A percentile compares a stretch with the other conserved stretches of the same genome.
Conservation (phyloP, 2,113 vertebrate species). For the Nycticebus coucang region DNA sequence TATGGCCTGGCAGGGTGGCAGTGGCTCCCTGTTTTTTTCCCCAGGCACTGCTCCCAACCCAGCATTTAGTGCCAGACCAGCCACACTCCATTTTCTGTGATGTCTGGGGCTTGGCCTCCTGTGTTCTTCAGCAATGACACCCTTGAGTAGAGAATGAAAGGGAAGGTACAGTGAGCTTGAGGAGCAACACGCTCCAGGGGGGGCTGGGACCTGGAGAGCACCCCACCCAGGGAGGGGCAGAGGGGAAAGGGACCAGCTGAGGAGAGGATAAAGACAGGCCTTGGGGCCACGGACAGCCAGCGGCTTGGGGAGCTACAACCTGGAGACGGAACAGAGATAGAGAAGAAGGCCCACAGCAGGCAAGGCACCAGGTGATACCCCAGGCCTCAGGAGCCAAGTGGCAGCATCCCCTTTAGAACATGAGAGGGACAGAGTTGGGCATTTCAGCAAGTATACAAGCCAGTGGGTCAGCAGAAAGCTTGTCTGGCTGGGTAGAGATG, state of each 20-base stretch:
- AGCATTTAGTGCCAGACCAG: neutral
- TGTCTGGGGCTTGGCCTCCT: neutral
- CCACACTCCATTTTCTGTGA: accelerated
- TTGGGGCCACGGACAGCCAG: neutral
- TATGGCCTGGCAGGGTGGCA: neutral
- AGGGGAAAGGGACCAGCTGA: neutral
- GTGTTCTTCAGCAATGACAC: neutral
- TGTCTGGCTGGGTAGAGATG: neutral
- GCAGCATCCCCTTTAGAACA: too few species aligned
- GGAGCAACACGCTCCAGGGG: neutral
- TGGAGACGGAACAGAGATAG: neutral
- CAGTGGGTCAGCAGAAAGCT: too few species aligned
- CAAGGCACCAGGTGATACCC: too few species aligned
- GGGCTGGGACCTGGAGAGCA: neutral
- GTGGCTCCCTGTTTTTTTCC: neutral
- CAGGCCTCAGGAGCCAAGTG: neutral
- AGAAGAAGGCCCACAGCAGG: too few species aligned
- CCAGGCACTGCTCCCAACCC: neutral
- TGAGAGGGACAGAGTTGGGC: too few species aligned
- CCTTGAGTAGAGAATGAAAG: neutral
- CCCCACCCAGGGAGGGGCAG: neutral
- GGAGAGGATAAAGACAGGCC: too few species aligned
- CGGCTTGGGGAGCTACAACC: neutral
- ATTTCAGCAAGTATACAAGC: neutral
- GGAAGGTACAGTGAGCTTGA: accelerated